Evolutionary conservation across 2,888 invertebrate species (phyloP).

Genomic region (Mimachlamys varia): DNA sequence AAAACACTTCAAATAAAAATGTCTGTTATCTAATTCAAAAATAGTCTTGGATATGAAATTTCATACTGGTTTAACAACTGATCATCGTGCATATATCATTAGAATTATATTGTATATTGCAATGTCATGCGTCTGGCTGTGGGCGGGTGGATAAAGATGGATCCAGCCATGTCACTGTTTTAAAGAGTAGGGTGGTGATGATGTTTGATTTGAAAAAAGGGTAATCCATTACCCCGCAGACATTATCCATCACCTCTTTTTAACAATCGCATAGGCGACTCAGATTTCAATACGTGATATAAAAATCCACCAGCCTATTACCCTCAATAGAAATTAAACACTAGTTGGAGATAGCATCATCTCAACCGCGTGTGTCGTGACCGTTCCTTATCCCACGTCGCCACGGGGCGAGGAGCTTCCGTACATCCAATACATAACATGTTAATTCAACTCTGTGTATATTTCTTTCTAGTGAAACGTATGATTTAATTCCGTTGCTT

Average conservation of each 20-base stretch:
- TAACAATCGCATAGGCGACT: constrained; percentile 1
- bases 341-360: not conserved
- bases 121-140: not conserved
- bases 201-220: not conserved
- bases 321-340: constrained; percentile 31
- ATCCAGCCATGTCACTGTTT: not conserved
- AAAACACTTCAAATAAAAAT: not conserved
- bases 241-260: constrained; percentile 19
- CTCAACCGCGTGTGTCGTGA: not conserved
- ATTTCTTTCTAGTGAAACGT: constrained; percentile 17
- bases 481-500: constrained; percentile 8
- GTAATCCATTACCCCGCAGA: constrained; percentile 29
- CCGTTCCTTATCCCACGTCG: not conserved
- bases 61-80: not conserved
- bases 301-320: constrained; percentile 28
- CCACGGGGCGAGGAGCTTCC: not conserved
- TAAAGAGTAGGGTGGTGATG: constrained; percentile 15
- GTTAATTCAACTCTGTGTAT: constrained; percentile 26
- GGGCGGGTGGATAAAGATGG: constrained; percentile 10
- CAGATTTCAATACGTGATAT: constrained; percentile 28
- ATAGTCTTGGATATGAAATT: constrained; percentile 23
- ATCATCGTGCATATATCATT: not conserved
- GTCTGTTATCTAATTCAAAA: not conserved
- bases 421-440: constrained; percentile 21
- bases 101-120: not conserved